phyloP scores from a whole-genome alignment of 2,888 invertebrate genomes.

The Nymphalis urticae region DNA sequence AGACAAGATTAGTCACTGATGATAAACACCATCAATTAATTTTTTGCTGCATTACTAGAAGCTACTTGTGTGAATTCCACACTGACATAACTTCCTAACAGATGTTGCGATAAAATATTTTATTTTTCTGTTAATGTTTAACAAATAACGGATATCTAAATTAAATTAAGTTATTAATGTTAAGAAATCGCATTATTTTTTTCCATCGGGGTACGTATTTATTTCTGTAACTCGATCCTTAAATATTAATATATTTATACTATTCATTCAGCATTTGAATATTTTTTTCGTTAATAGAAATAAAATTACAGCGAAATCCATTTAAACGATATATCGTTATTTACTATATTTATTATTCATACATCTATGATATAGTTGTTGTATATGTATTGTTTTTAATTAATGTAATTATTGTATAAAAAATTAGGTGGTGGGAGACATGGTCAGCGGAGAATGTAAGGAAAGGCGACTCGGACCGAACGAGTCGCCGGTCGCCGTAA shows the following conservation, averaged over 20 bases:
- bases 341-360: neutral
- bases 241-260: too few relatives aligned
- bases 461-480: conserved; percentile 91
- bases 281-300: too few relatives aligned
- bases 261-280: too few relatives aligned
- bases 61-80: conserved; percentile 34
- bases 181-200: too few relatives aligned
- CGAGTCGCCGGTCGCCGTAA: conserved; percentile 91
- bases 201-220: too few relatives aligned
- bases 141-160: neutral
- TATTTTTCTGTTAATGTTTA: neutral
- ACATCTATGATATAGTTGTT: neutral
- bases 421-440: conserved; percentile 88
- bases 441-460: conserved; percentile 95
- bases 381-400: neutral
- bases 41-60: conserved; percentile 33
- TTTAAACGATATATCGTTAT: too few relatives aligned
- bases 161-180: too few relatives aligned
- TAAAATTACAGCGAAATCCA: too few relatives aligned
- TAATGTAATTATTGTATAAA: neutral
- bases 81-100: conserved; percentile 32
- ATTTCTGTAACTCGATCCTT: too few relatives aligned
- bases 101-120: conserved; percentile 16
- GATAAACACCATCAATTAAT: conserved; percentile 40
- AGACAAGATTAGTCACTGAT: conserved; percentile 39